phyloP scores from a whole-genome alignment of 2,888 invertebrate genomes.

The Hirtodrosophila cameraria region DNA sequence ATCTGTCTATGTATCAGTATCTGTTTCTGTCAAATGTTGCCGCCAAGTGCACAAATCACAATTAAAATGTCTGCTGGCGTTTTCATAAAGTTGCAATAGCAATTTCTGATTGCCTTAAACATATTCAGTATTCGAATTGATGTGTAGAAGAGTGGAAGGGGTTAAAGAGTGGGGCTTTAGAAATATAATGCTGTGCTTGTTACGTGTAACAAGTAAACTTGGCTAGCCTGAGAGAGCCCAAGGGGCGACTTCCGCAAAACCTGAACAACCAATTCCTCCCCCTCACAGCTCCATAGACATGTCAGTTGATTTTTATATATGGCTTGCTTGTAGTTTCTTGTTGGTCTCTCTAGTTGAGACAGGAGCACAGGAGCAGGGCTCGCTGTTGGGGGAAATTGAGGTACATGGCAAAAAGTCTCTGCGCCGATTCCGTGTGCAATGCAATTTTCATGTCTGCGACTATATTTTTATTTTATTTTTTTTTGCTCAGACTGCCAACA shows the following conservation, averaged over 20 bases:
- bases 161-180: not conserved
- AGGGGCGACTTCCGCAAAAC: conserved; percentile 43
- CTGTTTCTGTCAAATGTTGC: not conserved
- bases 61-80: conserved; percentile 55
- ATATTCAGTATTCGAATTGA: conserved; percentile 16
- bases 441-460: conserved; percentile 57
- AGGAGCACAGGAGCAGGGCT: not conserved
- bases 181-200: conserved; percentile 51
- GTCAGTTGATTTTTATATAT: conserved; percentile 60
- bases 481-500: conserved; percentile 20
- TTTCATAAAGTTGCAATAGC: conserved; percentile 43
- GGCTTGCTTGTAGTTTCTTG: conserved; percentile 53
- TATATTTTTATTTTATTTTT: conserved; percentile 12
- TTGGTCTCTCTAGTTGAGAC: conserved; percentile 11
- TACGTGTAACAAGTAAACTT: conserved; percentile 68
- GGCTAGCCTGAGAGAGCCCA: conserved; percentile 23
- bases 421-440: conserved; percentile 35
- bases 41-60: conserved; percentile 44
- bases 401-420: conserved; percentile 35
- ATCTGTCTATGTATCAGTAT: not conserved
- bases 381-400: too few relatives aligned
- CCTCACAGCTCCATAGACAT: conserved; percentile 38
- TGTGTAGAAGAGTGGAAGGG: not conserved
- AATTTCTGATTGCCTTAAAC: conserved; percentile 47
- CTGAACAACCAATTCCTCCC: conserved; percentile 25